A percentile compares a stretch with the other conserved stretches of the same genome.
phyloP scores from a whole-genome alignment of 1,140 invertebrate species.

The Laodelphax striatellus region DNA sequence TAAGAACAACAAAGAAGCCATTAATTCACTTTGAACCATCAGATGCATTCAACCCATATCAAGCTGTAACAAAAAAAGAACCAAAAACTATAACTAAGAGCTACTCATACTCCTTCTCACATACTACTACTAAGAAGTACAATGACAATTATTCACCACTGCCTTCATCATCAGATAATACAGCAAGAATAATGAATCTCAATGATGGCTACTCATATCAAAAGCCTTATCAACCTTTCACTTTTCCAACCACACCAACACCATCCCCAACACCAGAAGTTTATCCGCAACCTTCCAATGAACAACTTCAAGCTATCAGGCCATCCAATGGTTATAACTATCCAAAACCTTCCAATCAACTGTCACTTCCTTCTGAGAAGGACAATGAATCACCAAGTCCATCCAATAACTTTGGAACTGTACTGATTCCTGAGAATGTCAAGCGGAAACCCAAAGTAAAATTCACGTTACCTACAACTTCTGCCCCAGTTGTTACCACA shows the following conservation, averaged over 20 bases:
- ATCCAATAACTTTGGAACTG: too few species aligned
- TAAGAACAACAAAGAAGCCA: background rate
- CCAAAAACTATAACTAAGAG: too few species aligned
- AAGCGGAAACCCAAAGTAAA: too few species aligned
- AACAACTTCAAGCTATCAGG: background rate
- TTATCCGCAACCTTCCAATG: background rate
- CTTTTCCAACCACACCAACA: background rate
- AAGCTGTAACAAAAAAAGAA: too few species aligned
- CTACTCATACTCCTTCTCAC: too few species aligned
- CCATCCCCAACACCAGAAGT: background rate
- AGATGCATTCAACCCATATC: background rate
- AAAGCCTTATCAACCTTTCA: background rate
- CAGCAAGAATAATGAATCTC: too few species aligned
- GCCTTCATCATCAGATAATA: too few species aligned
- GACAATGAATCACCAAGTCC: too few species aligned
- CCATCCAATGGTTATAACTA: background rate
- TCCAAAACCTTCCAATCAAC: background rate
- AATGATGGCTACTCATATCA: background rate
- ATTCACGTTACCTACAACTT: too few species aligned
- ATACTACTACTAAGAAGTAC: too few species aligned
- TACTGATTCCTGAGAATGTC: too few species aligned
- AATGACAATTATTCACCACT: too few species aligned
- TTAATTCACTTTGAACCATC: background rate
- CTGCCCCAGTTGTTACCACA: background rate
- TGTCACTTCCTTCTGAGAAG: background rate